phyloP scores from a whole-genome alignment of 2,113 vertebrate genomes.

The Rhinolophus ferrumequinum region DNA sequence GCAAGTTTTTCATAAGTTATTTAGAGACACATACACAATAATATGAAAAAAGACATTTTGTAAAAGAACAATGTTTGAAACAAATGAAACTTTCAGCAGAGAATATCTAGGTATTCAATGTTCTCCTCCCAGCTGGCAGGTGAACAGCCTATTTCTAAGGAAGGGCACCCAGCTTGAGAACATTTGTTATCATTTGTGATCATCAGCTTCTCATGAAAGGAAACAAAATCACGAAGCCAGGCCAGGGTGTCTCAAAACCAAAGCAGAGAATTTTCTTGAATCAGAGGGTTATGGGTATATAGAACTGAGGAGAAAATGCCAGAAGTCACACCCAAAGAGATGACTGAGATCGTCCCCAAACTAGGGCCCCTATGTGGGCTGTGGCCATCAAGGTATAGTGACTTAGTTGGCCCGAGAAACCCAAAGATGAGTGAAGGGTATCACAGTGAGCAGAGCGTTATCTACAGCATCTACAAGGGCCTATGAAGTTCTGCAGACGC shows the following conservation, averaged over 20 bases:
- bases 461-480: background rate
- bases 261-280: background rate
- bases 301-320: background rate
- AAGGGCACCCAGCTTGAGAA: background rate
- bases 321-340: background rate
- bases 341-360: background rate
- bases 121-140: background rate
- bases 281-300: background rate
- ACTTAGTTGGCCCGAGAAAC: background rate
- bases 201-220: background rate
- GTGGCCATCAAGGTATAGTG: background rate
- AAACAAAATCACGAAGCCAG: background rate
- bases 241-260: background rate
- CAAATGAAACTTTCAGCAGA: background rate
- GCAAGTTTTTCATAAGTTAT: background rate
- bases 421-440: background rate
- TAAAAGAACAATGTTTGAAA: background rate
- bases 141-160: background rate
- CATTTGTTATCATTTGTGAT: background rate
- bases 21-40: background rate
- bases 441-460: rapidly evolving
- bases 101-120: background rate
- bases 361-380: background rate
- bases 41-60: background rate
- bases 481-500: background rate